Conservation (phyloP, 2,797 vertebrate species). For the Cryptoprocta ferox region DNA sequence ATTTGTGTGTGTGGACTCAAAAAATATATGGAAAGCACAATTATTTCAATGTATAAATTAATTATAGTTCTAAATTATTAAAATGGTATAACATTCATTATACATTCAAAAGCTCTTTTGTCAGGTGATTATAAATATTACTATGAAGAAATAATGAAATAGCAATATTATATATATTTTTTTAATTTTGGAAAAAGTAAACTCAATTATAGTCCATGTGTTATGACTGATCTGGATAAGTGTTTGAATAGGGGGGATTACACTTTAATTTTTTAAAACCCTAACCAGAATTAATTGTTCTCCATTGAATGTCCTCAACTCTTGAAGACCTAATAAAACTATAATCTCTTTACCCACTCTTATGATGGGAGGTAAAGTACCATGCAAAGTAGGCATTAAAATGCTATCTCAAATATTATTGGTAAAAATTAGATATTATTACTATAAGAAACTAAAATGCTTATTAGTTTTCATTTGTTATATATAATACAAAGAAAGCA, state of each 20-base stretch:
- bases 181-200: not conserved
- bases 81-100: not conserved
- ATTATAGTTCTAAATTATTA: not conserved
- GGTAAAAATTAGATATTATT: not conserved
- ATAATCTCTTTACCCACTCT: not conserved
- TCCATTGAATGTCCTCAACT: not conserved
- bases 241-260: not conserved
- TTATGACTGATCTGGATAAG: not conserved
- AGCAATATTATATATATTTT: not conserved
- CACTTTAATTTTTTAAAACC: not conserved
- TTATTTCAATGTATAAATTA: not conserved
- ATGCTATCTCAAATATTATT: not conserved
- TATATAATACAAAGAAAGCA: not conserved
- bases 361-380: not conserved
- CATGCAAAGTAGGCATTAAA: not conserved
- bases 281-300: not conserved
- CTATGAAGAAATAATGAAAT: not conserved
- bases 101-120: not conserved
- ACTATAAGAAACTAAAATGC: not conserved
- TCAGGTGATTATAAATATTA: not conserved
- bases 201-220: not conserved
- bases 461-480: not conserved
- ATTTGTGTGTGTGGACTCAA: not conserved
- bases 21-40: not conserved
- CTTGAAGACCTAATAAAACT: not conserved